These are phyloP conservation scores for Subanguina moxae DNA, from an alignment of 1,140 invertebrate genomes.

Conservation along the genomic window DNA sequence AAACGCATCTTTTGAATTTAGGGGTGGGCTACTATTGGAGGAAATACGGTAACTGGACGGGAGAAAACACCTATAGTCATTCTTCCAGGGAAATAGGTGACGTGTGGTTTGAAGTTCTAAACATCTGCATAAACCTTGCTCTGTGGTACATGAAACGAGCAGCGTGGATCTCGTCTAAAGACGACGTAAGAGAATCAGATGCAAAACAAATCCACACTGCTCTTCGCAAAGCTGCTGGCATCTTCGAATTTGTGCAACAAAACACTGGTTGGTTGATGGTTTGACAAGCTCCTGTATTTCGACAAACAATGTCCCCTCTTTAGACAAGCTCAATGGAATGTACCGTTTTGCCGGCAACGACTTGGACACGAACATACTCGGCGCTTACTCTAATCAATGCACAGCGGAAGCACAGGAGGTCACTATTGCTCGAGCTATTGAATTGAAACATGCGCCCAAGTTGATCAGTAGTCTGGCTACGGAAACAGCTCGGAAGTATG, in stretches of 20 bases:
- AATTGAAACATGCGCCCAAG: conserved; percentile 68
- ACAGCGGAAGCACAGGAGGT: conserved; percentile 74
- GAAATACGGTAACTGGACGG: too few species aligned
- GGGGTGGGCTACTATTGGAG: too few species aligned
- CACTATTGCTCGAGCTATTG: conserved; percentile 70
- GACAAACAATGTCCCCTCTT: conserved; percentile 60
- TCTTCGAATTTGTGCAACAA: conserved; percentile 63
- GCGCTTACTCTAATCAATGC: conserved; percentile 69
- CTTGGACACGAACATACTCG: conserved; percentile 67
- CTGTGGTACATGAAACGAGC: conserved; percentile 73
- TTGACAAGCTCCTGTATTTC: conserved; percentile 22
- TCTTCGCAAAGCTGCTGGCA: conserved; percentile 68
- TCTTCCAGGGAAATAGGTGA: conserved; percentile 64
- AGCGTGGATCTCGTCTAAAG: conserved; percentile 68
- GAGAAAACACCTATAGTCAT: background rate
- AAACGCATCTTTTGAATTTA: too few species aligned
- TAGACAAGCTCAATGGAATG: conserved; percentile 36
- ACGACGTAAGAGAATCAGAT: conserved; percentile 69
- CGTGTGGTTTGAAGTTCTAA: conserved; percentile 68
- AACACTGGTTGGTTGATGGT: conserved; percentile 28
- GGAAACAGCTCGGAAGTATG: conserved; percentile 69
- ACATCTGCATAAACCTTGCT: conserved; percentile 68
- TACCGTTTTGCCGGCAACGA: conserved; percentile 63
- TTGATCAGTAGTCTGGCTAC: conserved; percentile 69
- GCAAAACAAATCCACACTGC: conserved; percentile 70